Evolutionary conservation across 2,888 invertebrate species (phyloP).

Genomic region (Lasioglossum leucozonium): DNA sequence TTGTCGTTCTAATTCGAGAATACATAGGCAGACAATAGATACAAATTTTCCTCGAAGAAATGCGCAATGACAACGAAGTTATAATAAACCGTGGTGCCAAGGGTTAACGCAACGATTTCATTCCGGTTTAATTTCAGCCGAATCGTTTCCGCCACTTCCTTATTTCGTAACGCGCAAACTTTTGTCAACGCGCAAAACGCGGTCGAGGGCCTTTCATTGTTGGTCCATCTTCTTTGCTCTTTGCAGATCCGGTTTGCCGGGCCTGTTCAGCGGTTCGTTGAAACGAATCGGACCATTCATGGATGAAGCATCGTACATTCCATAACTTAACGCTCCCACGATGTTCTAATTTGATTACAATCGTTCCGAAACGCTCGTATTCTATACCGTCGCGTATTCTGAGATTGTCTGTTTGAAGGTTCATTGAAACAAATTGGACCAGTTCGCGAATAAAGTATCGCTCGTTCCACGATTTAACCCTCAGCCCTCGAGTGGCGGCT

Average conservation of each 20-base stretch:
- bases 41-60: not conserved
- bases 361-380: not conserved
- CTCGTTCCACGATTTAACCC: not conserved
- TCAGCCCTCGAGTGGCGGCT: too few species aligned
- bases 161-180: not conserved
- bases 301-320: not conserved
- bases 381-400: not conserved
- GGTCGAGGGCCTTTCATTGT: conserved; percentile 8
- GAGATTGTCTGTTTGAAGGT: not conserved
- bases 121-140: not conserved
- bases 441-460: not conserved
- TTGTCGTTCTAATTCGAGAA: too few species aligned
- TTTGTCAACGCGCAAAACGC: conserved; percentile 6
- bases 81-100: not conserved
- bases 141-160: not conserved
- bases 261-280: not conserved
- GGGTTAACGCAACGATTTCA: not conserved
- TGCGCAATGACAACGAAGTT: not conserved
- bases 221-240: not conserved
- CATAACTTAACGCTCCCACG: not conserved
- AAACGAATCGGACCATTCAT: not conserved
- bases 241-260: not conserved
- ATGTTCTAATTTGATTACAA: not conserved
- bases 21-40: not conserved
- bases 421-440: not conserved